Base-by-base conservation (phyloP, 2,113 vertebrate genomes). In the Pycnonotus jocosus region DNA sequence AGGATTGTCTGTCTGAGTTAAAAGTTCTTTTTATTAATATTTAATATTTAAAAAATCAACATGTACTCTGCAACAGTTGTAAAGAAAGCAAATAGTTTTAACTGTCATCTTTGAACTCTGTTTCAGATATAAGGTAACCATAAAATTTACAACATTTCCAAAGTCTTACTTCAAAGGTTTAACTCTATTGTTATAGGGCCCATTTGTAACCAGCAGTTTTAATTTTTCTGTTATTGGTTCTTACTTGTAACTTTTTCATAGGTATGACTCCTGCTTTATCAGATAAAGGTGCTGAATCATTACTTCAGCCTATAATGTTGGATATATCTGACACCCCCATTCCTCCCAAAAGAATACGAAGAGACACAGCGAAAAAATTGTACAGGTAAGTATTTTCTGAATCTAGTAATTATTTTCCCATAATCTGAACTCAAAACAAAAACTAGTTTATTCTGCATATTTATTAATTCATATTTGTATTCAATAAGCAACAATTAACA, bases 291-390 rank as follows among this genome's bases (percentile, higher is more conserved):
- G 89, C 79, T 53, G 95, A 97, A 40, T 94, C 96, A 12, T 56
- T 97, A 45, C 90, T 84, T 64, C 97, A 93, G 15, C 88, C 96
- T 53, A 0, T 95, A 61, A 73, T 76, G 15, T 70, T 87, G 15
- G 97, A 98, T 70, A 33, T 87, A 27, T 35, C 87, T 35, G 97
- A 98, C 35, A 90, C 90, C 37, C 98, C 98, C n/a, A 31, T 93
- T 86, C 97, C 97, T 92, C 45, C 97, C 80, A 98, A 98, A 96
- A 98, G 98, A 95, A 96, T 97, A 87, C 94, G 98, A 94, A 98
- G 97, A 96, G 98, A 98, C 56, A 57, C 78, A 25, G 53, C 79
- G 38, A 98, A 97, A 61, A 97, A 62, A 76, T 82, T 92, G 40
- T 96, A 95, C 64, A 96, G 88, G 98, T 98, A 86, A 92, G 96